Evolutionary conservation across 2,888 invertebrate genomes (phyloP).

Genomic region (Drosophila kambysellisi): DNA sequence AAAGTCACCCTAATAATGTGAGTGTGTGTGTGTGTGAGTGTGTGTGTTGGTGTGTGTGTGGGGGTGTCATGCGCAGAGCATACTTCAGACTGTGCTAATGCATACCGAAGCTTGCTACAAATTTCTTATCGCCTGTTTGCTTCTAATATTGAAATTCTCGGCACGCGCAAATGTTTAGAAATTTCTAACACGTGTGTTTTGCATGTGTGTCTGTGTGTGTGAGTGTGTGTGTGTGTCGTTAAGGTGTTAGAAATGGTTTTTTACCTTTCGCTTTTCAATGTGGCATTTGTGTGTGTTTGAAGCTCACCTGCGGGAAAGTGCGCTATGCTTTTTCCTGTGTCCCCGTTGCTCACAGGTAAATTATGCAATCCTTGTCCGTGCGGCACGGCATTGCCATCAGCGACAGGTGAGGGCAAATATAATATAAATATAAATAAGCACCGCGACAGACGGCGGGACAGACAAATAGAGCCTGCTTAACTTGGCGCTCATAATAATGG

Average conservation of each 20-base stretch:
- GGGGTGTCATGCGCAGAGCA: slow-evolving; percentile 64
- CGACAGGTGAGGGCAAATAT: slow-evolving; percentile 60
- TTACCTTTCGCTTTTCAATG: slow-evolving; percentile 39
- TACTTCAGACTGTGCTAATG: slow-evolving; percentile 76
- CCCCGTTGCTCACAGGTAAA: slow-evolving; percentile 84
- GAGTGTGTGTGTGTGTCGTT: slow-evolving; percentile 16
- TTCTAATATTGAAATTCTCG: slow-evolving; percentile 85
- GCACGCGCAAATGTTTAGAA: slow-evolving; percentile 79
- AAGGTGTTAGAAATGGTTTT: slow-evolving; percentile 57
- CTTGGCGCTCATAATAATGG: slow-evolving; percentile 82
- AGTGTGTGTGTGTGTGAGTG: slow-evolving; percentile 1
- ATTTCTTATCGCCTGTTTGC: slow-evolving; percentile 75
- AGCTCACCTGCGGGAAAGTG: slow-evolving; percentile 60
- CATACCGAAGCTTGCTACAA: slow-evolving; percentile 52
- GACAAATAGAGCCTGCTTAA: slow-evolving; percentile 31
- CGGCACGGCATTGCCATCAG: slow-evolving; percentile 61
- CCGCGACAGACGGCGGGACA: slow-evolving; percentile 7
- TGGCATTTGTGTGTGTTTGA: slow-evolving; percentile 21
- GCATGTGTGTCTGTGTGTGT: neutral
- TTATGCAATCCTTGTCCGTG: slow-evolving; percentile 84
- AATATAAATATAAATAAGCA: slow-evolving; percentile 3
- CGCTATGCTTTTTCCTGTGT: slow-evolving; percentile 71
- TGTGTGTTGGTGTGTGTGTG: slow-evolving; percentile 19
- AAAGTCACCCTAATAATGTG: slow-evolving; percentile 30
- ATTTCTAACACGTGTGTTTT: slow-evolving; percentile 66